phyloP scores from a whole-genome alignment of 2,888 invertebrate species.

The Altica lythri region DNA sequence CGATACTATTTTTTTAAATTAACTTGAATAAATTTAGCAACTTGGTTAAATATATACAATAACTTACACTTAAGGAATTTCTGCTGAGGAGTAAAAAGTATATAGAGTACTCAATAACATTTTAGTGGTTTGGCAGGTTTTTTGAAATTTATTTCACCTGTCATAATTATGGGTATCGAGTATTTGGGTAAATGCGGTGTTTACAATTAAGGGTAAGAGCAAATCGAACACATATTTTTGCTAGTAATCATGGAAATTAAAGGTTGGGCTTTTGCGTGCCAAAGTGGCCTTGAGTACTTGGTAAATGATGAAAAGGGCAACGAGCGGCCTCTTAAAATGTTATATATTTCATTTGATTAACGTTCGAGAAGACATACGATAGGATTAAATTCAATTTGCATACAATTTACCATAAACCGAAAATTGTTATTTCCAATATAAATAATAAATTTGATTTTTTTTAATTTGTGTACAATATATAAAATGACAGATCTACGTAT shows the following conservation, averaged over 20 bases:
- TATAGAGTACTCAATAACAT: neutral
- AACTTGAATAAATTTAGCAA: too few species aligned
- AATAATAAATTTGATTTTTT: too few species aligned
- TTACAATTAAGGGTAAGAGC: slow-evolving; percentile 23
- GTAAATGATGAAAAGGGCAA: slow-evolving; percentile 20
- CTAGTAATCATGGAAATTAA: slow-evolving; percentile 23
- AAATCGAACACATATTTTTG: slow-evolving; percentile 23
- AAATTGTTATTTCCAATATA: too few species aligned
- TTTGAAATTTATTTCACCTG: slow-evolving; percentile 21
- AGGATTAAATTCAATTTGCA: too few species aligned
- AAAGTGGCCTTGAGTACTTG: slow-evolving; percentile 23
- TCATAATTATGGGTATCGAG: slow-evolving; percentile 21
- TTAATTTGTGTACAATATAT: too few species aligned
- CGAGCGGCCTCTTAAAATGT: slow-evolving; percentile 7
- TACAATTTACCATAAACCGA: too few species aligned
- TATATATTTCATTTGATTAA: slow-evolving; percentile 23
- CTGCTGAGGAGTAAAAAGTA: slow-evolving; percentile 1
- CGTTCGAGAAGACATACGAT: slow-evolving; percentile 1
- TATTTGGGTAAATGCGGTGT: slow-evolving; percentile 24
- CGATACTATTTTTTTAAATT: too few species aligned
- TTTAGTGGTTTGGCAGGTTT: slow-evolving; percentile 7
- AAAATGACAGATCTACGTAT: too few species aligned
- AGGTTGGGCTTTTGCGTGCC: slow-evolving; percentile 29
- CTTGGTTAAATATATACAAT: too few species aligned
- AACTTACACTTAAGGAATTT: slow-evolving; percentile 1